Evolutionary conservation across 2,113 vertebrate species (phyloP).

Genomic region (Hypocryptadius cinnamomeus): DNA sequence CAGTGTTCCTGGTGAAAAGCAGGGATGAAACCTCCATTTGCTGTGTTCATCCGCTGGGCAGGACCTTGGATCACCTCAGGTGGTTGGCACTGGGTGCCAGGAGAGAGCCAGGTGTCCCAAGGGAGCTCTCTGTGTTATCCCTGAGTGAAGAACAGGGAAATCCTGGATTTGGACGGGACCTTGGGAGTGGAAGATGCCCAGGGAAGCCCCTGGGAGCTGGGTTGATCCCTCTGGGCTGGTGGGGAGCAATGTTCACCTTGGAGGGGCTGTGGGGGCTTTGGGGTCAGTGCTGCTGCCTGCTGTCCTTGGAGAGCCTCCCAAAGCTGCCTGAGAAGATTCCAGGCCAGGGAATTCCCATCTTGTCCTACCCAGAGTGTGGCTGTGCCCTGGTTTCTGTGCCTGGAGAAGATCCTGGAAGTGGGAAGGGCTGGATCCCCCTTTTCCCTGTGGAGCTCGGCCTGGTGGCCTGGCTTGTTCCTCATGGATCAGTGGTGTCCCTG

Average conservation of each 20-base stretch:
- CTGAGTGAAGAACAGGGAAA: background rate
- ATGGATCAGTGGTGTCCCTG: fast-evolving
- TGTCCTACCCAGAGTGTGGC: background rate
- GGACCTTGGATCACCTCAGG: background rate
- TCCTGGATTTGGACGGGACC: background rate
- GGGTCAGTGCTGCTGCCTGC: background rate
- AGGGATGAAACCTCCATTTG: background rate
- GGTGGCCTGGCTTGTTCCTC: background rate
- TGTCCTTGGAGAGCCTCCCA: background rate
- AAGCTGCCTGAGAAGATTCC: background rate
- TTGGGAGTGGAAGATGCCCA: background rate
- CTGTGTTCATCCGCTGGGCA: background rate
- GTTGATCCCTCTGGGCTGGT: background rate
- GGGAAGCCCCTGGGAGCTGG: background rate
- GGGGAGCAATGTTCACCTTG: fast-evolving
- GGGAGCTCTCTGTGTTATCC: background rate
- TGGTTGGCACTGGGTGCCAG: background rate
- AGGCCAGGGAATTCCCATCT: background rate
- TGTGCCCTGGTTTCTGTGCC: background rate
- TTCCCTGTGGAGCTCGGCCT: background rate
- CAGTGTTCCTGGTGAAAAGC: background rate
- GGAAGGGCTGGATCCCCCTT: background rate
- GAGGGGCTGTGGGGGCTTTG: background rate
- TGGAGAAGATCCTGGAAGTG: background rate
- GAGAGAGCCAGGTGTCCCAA: background rate